Evolutionary conservation across 2,888 invertebrate genomes (phyloP).

Genomic region (Mayetiola destructor): DNA sequence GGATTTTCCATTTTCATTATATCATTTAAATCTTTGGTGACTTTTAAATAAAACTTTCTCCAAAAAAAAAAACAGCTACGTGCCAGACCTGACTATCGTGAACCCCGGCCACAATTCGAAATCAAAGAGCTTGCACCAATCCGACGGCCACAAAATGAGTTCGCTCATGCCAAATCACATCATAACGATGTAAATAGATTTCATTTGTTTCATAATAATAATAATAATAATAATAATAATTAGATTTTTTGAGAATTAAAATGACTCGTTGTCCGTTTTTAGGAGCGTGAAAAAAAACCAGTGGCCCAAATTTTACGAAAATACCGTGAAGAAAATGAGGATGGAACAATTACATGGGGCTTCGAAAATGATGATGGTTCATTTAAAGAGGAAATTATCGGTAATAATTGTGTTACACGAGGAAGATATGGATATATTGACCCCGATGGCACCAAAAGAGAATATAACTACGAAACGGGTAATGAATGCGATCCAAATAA

Average conservation of each 20-base stretch:
- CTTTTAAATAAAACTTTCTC: background rate
- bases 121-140: constrained; percentile 22
- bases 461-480: constrained; percentile 71
- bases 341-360: constrained; percentile 73
- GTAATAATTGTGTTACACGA: constrained; percentile 56
- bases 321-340: constrained; percentile 59
- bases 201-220: background rate
- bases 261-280: background rate
- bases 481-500: constrained; percentile 43
- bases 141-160: constrained; percentile 19
- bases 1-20: background rate
- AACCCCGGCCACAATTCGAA: constrained; percentile 40
- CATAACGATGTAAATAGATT: background rate
- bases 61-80: constrained; percentile 24
- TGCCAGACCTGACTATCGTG: constrained; percentile 36
- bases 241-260: background rate
- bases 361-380: constrained; percentile 79
- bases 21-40: background rate
- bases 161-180: background rate
- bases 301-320: constrained; percentile 55
- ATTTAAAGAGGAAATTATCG: constrained; percentile 72
- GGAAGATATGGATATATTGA: constrained; percentile 75
- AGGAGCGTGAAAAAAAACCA: constrained; percentile 42
- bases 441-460: constrained; percentile 66
- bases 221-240: background rate